Percentiles rank a stretch among this genome's conserved stretches.
These are phyloP conservation scores for Bolinopsis microptera DNA, from an alignment of 37 sponge, comb jelly and placozoan species.

Conservation along the genomic window DNA sequence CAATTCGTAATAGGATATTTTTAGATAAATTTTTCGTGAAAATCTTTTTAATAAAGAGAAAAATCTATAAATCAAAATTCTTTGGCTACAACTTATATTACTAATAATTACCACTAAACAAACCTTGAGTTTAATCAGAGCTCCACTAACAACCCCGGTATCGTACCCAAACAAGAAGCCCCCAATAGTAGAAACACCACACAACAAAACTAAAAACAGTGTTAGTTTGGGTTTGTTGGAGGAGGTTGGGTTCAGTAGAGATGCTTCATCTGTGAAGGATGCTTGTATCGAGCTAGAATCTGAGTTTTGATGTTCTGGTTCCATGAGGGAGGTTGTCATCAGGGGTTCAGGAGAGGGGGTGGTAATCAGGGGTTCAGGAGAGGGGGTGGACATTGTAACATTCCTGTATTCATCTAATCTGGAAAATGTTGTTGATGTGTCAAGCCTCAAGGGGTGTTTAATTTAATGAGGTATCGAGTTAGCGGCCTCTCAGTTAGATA, in stretches of 20 bases:
- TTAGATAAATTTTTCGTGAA: too few relatives aligned
- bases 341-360: background rate
- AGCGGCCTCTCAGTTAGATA: too few relatives aligned
- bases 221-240: background rate
- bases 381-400: background rate
- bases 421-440: too few relatives aligned
- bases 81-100: too few relatives aligned
- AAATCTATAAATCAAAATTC: too few relatives aligned
- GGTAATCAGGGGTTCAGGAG: background rate
- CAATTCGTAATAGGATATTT: background rate
- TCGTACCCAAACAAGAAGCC: slow-evolving; percentile 95
- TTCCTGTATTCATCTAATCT: background rate
- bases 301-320: background rate
- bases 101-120: too few relatives aligned
- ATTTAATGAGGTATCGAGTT: too few relatives aligned
- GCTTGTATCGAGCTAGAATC: background rate
- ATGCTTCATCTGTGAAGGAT: background rate
- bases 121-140: slow-evolving; percentile 74
- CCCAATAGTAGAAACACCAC: slow-evolving; percentile 71
- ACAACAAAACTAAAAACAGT: slow-evolving; percentile 56
- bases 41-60: background rate
- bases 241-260: background rate
- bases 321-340: background rate
- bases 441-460: too few relatives aligned
- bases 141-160: slow-evolving; percentile 91